Percentiles rank a stretch among this genome's conserved stretches.
Evolutionary conservation across 2,888 invertebrate species (phyloP).

Genomic region (Craniophora ligustri): DNA sequence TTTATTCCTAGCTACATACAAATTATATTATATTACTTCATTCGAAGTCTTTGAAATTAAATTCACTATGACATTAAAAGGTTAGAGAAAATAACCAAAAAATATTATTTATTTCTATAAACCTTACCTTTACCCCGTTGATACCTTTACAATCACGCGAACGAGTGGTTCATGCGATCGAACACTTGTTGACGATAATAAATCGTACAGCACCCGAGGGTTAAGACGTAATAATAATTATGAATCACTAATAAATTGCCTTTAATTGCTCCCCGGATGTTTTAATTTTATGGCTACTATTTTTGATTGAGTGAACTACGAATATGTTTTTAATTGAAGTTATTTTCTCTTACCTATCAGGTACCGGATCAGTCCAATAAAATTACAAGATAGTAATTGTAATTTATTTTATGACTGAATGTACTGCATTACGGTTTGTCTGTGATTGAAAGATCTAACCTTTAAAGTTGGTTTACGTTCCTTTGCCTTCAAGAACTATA

Average conservation of each 20-base stretch:
- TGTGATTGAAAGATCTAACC: too few species aligned
- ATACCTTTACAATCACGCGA: conserved; percentile 22
- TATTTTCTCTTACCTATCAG: neutral
- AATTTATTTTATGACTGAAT: too few species aligned
- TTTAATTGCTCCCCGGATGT: conserved; percentile 49
- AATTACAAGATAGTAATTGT: too few species aligned
- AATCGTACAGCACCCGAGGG: conserved; percentile 38
- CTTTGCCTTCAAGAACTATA: too few species aligned
- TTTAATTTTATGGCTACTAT: conserved; percentile 37
- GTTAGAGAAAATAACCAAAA: too few species aligned
- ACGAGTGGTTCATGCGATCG: conserved; percentile 31
- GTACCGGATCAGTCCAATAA: neutral
- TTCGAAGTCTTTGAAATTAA: too few species aligned
- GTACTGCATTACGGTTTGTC: too few species aligned
- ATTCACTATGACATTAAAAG: too few species aligned
- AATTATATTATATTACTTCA: too few species aligned
- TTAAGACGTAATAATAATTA: conserved; percentile 42
- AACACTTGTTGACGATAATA: conserved; percentile 54
- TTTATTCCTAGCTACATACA: too few species aligned
- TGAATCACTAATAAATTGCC: conserved; percentile 49
- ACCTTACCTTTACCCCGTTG: conserved; percentile 20
- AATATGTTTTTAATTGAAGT: neutral
- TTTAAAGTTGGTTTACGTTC: too few species aligned
- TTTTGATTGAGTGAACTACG: neutral
- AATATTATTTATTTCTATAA: neutral